These are phyloP conservation scores for Sepioteuthis lessoniana DNA, from an alignment of 2,888 invertebrate genomes.

Conservation along the genomic window DNA sequence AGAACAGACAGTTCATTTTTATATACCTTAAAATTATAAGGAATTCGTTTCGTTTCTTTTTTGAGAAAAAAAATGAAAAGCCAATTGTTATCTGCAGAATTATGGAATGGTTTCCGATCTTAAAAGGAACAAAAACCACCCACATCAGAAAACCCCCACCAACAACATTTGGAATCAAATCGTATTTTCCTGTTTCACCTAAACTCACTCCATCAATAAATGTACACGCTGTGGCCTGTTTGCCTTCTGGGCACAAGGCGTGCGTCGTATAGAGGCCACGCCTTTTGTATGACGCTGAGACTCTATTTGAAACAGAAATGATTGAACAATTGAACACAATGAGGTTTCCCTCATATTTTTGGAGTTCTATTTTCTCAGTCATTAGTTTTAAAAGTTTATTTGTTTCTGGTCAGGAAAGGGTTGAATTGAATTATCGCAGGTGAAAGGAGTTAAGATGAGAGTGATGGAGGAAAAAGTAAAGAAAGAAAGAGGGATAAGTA, in stretches of 20 bases:
- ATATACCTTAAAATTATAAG: too few relatives aligned
- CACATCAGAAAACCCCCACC: too few relatives aligned
- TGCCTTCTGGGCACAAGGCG: background rate
- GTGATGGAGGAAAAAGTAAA: background rate
- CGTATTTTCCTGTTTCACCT: background rate
- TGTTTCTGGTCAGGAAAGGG: conserved; percentile 17
- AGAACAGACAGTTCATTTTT: too few relatives aligned
- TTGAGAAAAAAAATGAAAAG: too few relatives aligned
- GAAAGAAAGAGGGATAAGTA: background rate
- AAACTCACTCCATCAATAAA: background rate
- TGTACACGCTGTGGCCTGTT: background rate
- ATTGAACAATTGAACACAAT: background rate
- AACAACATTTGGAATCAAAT: background rate
- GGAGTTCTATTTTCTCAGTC: background rate
- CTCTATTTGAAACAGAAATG: background rate
- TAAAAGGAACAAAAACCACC: too few relatives aligned
- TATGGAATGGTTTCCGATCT: too few relatives aligned
- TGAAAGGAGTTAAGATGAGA: background rate
- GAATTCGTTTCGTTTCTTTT: too few relatives aligned
- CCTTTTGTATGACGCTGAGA: background rate
- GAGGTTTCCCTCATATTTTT: background rate
- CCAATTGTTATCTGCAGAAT: too few relatives aligned
- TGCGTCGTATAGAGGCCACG: too few relatives aligned
- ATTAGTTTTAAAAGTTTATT: background rate
- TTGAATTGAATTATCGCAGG: background rate